These are phyloP conservation scores for Syndactyla subalaris DNA, from an alignment of 2,797 vertebrate species.

Conservation along the genomic window DNA sequence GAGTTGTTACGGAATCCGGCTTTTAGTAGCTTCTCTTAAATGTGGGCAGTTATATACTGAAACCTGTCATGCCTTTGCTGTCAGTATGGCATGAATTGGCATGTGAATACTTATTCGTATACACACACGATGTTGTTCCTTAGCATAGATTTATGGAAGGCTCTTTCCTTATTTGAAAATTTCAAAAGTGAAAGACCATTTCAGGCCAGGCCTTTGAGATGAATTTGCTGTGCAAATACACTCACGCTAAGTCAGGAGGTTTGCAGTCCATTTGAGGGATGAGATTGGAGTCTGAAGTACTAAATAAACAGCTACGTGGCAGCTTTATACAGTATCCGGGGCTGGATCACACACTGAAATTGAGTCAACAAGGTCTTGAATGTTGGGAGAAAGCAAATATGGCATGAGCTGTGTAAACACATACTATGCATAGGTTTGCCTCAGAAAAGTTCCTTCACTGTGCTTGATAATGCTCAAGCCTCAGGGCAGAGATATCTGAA, in stretches of 20 bases:
- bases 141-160: background rate
- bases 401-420: conserved; percentile 13
- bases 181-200: background rate
- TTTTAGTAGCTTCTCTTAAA: background rate
- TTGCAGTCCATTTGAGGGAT: conserved; percentile 8
- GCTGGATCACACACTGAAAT: background rate
- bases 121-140: rapidly evolving
- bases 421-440: background rate
- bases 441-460: background rate
- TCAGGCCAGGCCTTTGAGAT: background rate
- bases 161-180: background rate
- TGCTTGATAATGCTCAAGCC: background rate
- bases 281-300: conserved; percentile 27
- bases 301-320: conserved; percentile 36
- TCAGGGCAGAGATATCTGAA: background rate
- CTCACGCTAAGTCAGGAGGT: background rate
- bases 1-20: background rate
- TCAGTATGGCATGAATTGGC: background rate
- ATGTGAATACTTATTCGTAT: background rate
- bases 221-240: background rate
- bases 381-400: conserved; percentile 32
- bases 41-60: background rate
- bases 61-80: background rate
- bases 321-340: background rate
- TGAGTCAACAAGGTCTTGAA: conserved; percentile 42